Percentiles rank a stretch among this genome's conserved stretches.
These are phyloP conservation scores for Stigmatopora argus DNA, from an alignment of 2,113 vertebrate species.

Conservation along the genomic window DNA sequence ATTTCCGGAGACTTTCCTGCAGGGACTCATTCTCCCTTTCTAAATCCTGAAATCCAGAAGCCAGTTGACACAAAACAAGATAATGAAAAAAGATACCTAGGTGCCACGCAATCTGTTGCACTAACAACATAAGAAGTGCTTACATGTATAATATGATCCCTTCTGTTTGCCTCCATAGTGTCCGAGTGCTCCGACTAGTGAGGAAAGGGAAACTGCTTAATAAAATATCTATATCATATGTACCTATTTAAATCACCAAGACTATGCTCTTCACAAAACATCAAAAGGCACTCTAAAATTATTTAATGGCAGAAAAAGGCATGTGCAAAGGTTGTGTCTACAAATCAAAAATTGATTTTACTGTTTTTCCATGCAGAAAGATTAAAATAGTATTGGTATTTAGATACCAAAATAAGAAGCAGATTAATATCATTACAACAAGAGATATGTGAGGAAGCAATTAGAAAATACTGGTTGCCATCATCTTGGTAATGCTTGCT, in stretches of 20 bases:
- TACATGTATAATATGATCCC: slow-evolving; percentile 67
- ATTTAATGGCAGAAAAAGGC: neutral
- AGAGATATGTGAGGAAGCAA: too few relatives aligned
- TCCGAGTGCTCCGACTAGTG: slow-evolving; percentile 62
- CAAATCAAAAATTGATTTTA: neutral
- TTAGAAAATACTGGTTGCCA: too few relatives aligned
- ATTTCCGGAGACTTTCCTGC: slow-evolving; percentile 78
- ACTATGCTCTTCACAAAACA: slow-evolving; percentile 40
- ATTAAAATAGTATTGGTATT: neutral
- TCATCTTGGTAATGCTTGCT: too few relatives aligned
- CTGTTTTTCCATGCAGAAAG: neutral
- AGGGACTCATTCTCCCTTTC: slow-evolving; percentile 85
- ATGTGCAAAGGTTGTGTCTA: neutral
- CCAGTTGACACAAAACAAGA: neutral
- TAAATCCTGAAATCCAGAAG: slow-evolving; percentile 70
- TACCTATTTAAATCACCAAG: slow-evolving; percentile 1
- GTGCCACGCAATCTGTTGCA: neutral
- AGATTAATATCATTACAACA: neutral
- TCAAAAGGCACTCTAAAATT: neutral
- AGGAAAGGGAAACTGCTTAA: slow-evolving; percentile 7
- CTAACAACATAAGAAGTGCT: slow-evolving; percentile 14
- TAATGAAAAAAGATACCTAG: neutral
- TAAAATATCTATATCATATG: too few relatives aligned
- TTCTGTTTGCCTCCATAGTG: slow-evolving; percentile 49
- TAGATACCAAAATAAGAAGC: neutral